Evolutionary conservation across 2,888 invertebrate genomes (phyloP).

Genomic region (Malthinus seriepunctatus): DNA sequence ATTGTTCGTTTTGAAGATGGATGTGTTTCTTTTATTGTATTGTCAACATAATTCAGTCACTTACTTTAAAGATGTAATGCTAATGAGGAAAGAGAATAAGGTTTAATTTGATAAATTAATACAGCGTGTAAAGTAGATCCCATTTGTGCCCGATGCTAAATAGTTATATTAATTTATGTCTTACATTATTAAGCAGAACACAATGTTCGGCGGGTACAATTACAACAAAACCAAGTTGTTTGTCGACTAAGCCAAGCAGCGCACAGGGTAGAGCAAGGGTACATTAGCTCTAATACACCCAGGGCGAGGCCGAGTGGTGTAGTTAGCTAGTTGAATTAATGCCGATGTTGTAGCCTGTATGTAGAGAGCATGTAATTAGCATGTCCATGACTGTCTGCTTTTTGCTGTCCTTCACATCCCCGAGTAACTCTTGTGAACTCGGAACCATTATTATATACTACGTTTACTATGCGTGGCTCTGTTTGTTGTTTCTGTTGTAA

Average conservation of each 20-base stretch:
- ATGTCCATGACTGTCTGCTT: slow-evolving; percentile 56
- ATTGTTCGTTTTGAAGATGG: too few species aligned
- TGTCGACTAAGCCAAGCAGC: slow-evolving; percentile 49
- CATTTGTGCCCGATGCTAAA: slow-evolving; percentile 46
- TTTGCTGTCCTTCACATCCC: slow-evolving; percentile 49
- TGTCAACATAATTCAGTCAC: slow-evolving; percentile 25
- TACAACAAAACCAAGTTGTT: slow-evolving; percentile 54
- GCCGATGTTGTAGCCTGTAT: slow-evolving; percentile 55
- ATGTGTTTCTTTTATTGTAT: slow-evolving; percentile 7
- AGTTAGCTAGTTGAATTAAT: slow-evolving; percentile 55
- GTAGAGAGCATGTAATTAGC: slow-evolving; percentile 57
- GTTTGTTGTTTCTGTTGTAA: slow-evolving; percentile 34
- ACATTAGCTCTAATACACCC: slow-evolving; percentile 51
- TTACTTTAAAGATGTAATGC: slow-evolving; percentile 26
- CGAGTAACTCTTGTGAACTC: slow-evolving; percentile 44
- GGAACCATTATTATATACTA: slow-evolving; percentile 44
- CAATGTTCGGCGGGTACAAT: slow-evolving; percentile 51
- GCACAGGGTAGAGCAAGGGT: slow-evolving; percentile 47
- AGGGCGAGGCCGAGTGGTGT: slow-evolving; percentile 48
- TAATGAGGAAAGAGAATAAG: slow-evolving; percentile 29
- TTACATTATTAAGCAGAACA: slow-evolving; percentile 53
- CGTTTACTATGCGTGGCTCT: slow-evolving; percentile 35
- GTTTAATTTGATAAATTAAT: slow-evolving; percentile 42
- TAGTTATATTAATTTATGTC: slow-evolving; percentile 55
- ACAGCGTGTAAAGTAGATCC: slow-evolving; percentile 50